Conservation (phyloP, 2,888 invertebrate species). For the Antheraea assamensis region DNA sequence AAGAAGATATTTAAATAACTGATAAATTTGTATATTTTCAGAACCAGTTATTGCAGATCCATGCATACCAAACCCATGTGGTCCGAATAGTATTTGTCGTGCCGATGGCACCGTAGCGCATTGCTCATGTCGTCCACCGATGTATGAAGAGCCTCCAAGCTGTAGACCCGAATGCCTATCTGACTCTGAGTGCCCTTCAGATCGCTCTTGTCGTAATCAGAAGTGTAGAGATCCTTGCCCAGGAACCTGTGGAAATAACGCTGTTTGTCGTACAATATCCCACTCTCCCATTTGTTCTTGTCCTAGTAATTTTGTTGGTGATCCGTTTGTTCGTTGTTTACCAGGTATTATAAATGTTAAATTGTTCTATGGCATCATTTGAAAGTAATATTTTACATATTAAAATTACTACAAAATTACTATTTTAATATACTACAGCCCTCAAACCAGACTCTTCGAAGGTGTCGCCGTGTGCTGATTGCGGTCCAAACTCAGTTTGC, state of each 20-base stretch:
- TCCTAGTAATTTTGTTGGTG: conserved; percentile 85
- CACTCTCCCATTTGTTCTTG: conserved; percentile 91
- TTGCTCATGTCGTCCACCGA: conserved; percentile 87
- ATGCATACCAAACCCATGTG: conserved; percentile 88
- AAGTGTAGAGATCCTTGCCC: conserved; percentile 88
- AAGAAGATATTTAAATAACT: not conserved
- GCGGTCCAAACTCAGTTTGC: conserved; percentile 90
- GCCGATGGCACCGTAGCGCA: conserved; percentile 85
- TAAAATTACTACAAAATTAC: conserved; percentile 21
- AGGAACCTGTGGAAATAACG: conserved; percentile 89
- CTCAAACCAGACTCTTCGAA: conserved; percentile 55
- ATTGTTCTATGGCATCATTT: not conserved
- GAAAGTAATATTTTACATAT: conserved; percentile 14
- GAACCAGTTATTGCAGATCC: conserved; percentile 70
- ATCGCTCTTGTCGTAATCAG: conserved; percentile 84
- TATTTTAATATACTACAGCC: conserved; percentile 41
- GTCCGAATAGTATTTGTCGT: conserved; percentile 86
- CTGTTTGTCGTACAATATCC: conserved; percentile 87
- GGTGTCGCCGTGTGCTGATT: conserved; percentile 85
- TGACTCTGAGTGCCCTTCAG: conserved; percentile 85
- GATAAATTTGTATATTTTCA: conserved; percentile 35
- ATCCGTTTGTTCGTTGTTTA: conserved; percentile 87
- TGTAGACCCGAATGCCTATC: conserved; percentile 89
- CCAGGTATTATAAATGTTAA: conserved; percentile 71
- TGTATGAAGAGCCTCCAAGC: conserved; percentile 87